Percentiles rank a stretch among this genome's conserved stretches.
These are phyloP conservation scores for Baronia brevicornis DNA, from an alignment of 2,888 invertebrate genomes.

Conservation along the genomic window DNA sequence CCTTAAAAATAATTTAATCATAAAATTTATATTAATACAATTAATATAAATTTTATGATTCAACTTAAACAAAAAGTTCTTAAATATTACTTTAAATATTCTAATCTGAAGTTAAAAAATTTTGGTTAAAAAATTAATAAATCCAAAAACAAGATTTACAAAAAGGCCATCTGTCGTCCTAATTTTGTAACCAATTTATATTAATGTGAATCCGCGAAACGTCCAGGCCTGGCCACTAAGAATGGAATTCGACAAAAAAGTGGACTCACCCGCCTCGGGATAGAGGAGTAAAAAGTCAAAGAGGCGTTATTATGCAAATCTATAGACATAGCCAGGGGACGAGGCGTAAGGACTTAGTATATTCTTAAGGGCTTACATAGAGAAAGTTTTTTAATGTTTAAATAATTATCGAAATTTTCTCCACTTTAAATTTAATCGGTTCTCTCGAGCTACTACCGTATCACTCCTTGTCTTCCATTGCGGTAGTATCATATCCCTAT, in stretches of 20 bases:
- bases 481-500: too few relatives aligned
- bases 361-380: slow-evolving; percentile 22
- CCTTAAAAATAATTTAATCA: too few relatives aligned
- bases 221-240: slow-evolving; percentile 38
- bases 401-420: slow-evolving; percentile 2
- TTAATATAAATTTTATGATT: too few relatives aligned
- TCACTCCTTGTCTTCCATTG: too few relatives aligned
- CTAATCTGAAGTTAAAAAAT: not conserved
- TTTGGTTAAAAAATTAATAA: not conserved
- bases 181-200: slow-evolving; percentile 27
- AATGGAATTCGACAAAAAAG: slow-evolving; percentile 55
- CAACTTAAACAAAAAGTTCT: too few relatives aligned
- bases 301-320: slow-evolving; percentile 61
- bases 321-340: slow-evolving; percentile 33
- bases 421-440: too few relatives aligned
- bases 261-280: slow-evolving; percentile 30
- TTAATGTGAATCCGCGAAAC: slow-evolving; percentile 26
- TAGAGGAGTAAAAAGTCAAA: slow-evolving; percentile 24
- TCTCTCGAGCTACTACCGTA: too few relatives aligned
- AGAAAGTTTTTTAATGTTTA: slow-evolving; percentile 2
- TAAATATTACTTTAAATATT: too few relatives aligned
- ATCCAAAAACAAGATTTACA: not conserved
- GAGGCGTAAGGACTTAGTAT: slow-evolving; percentile 26
- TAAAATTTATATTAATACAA: too few relatives aligned
- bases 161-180: slow-evolving; percentile 22